These are phyloP conservation scores for Drosophila parvula DNA, from an alignment of 1,140 invertebrate genomes.

Conservation along the genomic window DNA sequence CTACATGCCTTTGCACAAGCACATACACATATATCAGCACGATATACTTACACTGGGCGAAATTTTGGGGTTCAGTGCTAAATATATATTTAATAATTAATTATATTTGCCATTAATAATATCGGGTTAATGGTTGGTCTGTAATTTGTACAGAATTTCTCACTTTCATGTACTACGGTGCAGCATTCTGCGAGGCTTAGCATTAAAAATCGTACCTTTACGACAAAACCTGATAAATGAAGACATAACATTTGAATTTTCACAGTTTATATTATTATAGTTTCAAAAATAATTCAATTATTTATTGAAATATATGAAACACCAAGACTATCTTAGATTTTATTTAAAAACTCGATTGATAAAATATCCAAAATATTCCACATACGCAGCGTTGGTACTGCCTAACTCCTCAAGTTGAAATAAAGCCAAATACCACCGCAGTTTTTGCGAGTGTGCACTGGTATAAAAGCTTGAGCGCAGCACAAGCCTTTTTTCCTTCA, in stretches of 20 bases:
- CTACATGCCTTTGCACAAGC: not conserved
- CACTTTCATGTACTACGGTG: too few relatives aligned
- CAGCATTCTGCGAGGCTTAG: not conserved
- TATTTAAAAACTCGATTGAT: not conserved
- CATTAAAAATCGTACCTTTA: not conserved
- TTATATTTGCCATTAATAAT: too few relatives aligned
- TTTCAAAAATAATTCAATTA: too few relatives aligned
- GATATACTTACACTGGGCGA: slow-evolving; percentile 2
- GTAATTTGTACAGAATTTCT: too few relatives aligned
- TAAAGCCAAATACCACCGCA: not conserved
- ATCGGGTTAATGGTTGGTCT: too few relatives aligned
- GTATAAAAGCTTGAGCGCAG: slow-evolving; percentile 27
- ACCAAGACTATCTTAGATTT: too few relatives aligned
- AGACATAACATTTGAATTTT: not conserved
- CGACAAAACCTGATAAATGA: not conserved
- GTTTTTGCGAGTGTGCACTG: slow-evolving; percentile 28
- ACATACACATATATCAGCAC: slow-evolving; percentile 12
- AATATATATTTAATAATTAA: too few relatives aligned
- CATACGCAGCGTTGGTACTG: slow-evolving; percentile 2
- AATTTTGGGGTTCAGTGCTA: not conserved
- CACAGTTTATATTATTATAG: not conserved
- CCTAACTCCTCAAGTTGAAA: not conserved
- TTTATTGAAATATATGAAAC: too few relatives aligned
- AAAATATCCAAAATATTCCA: not conserved
- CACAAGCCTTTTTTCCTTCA: slow-evolving; percentile 39